Conservation (phyloP, 2,113 vertebrate genomes). For the Chunga burmeisteri region DNA sequence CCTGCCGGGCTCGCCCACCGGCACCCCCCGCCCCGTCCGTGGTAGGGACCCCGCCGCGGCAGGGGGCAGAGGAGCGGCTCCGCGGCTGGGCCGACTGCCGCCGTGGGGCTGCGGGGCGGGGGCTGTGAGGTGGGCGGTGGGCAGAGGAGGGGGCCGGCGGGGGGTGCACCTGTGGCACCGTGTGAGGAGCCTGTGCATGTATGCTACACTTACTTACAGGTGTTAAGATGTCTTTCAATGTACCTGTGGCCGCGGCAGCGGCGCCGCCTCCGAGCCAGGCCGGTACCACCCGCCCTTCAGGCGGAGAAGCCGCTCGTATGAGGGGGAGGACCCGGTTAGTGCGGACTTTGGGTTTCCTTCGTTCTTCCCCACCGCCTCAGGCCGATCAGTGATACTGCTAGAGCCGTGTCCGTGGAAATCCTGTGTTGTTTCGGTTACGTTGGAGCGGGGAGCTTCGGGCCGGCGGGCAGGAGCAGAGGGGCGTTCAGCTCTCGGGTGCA, state of each 20-base stretch:
- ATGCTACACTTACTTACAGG: fast-evolving
- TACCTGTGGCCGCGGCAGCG: too few species aligned
- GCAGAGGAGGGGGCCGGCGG: too few species aligned
- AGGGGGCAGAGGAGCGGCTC: too few species aligned
- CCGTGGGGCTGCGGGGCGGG: too few species aligned
- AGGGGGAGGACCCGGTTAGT: fast-evolving
- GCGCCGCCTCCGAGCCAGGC: neutral
- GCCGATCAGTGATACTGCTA: fast-evolving
- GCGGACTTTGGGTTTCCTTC: neutral
- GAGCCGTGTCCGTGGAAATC: neutral
- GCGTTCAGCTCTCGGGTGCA: neutral
- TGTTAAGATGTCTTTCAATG: fast-evolving
- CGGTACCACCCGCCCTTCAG: too few species aligned
- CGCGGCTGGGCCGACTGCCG: too few species aligned
- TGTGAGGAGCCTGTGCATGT: neutral
- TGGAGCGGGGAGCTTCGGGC: neutral
- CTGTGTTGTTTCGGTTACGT: fast-evolving
- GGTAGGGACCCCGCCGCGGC: neutral
- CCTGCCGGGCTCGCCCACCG: neutral
- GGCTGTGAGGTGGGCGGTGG: neutral
- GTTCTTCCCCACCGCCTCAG: neutral
- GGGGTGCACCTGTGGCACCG: fast-evolving
- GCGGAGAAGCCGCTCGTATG: fast-evolving
- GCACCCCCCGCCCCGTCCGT: neutral
- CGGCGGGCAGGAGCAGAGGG: neutral